Evolutionary conservation across 1,140 invertebrate genomes (phyloP), one percentile per base, ranked within the genome.

Genomic region (Micrasema longulum): DNA sequence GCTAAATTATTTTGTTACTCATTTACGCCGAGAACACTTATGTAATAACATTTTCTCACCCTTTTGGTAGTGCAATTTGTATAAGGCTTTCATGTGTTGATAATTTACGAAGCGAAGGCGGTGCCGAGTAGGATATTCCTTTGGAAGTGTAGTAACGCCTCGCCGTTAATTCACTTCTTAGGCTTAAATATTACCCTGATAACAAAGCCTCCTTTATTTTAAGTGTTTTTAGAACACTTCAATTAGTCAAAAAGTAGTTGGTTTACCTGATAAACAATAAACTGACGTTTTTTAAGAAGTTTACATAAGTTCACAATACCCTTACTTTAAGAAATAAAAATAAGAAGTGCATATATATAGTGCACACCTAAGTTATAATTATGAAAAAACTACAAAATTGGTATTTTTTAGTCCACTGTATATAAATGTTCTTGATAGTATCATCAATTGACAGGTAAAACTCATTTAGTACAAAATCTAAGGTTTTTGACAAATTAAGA

Each of bases 21-120:
- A 23, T 52, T 20, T 52, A 18, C 20, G 48, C 20, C 48, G 23
- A 23, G 16, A 52, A 23, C 48, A 52, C 48, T 52, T 52, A 52
- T 52, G 48, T 18, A 52, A 52, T 52, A 52, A 52, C 48, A 20
- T 52, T 52, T 52, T 52, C 20, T 20, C 20, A 3, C 20, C 48
- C 48, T 52, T 52, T 52, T 52, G 48, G 23, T 52, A 52, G 48
- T 52, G 48, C 48, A 52, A 52, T 52, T 52, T 52, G 48, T 52
- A 52, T n/a, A 52, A 52, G 48, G 16, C 48, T 52, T 52, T 52
- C 48, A 52, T 52, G 48, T 52, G 48, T 52, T 20, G 48, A 20
- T 52, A 52, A 52, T 20, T 23, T 11, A 20, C 48, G 48, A 20
- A 52, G 48, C 20, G 20, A 52, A 52, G n/a, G n/a, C n/a, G n/a